Evolutionary conservation across 92 coral and sea anemone genomes (phyloP).

Genomic region (Zoanthus gigantus): DNA sequence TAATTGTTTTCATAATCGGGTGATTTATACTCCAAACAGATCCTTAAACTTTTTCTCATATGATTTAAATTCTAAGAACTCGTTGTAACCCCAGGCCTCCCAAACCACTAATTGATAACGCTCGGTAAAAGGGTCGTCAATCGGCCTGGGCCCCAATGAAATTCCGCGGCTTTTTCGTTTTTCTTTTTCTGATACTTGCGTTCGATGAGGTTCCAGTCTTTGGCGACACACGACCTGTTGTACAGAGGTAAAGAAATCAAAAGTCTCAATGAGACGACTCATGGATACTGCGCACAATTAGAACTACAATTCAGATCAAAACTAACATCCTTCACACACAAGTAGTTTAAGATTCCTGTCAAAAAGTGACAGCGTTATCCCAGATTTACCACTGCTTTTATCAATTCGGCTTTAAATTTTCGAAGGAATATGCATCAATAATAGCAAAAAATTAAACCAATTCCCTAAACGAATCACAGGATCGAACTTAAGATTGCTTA

Average conservation of each 20-base stretch:
- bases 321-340: too few species aligned
- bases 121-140: slow-evolving; percentile 76
- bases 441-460: too few species aligned
- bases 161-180: slow-evolving; percentile 35
- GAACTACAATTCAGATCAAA: too few species aligned
- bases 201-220: slow-evolving; percentile 76
- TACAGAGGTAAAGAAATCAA: background rate
- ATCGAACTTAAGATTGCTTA: too few species aligned
- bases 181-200: slow-evolving; percentile 43
- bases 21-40: slow-evolving; percentile 45
- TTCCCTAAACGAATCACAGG: too few species aligned
- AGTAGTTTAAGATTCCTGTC: too few species aligned
- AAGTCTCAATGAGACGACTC: too few species aligned
- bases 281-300: too few species aligned
- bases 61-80: slow-evolving; percentile 65
- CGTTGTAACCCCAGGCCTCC: slow-evolving; percentile 90
- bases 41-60: slow-evolving; percentile 72
- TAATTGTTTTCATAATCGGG: background rate
- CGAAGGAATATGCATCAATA: too few species aligned
- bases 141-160: slow-evolving; percentile 39
- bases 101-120: slow-evolving; percentile 83
- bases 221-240: slow-evolving; percentile 80
- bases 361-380: too few species aligned
- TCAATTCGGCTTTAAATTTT: too few species aligned
- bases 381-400: too few species aligned